Conservation (phyloP, 2,113 vertebrate genomes). For the mouse (Mus musculus) region GRCm39 chr9:37387001-37387500, state of each 20-base stretch:
- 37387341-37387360: background rate
- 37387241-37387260: background rate
- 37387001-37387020: background rate
- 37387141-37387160: background rate
- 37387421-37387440: background rate
- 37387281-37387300: background rate
- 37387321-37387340: slow-evolving; percentile 15
- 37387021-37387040: background rate
- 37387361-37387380: background rate
- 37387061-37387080: background rate
- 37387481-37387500: background rate
- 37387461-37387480: background rate
- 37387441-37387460: background rate
- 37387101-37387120: background rate
- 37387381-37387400: background rate
- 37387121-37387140: background rate
- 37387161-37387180: background rate
- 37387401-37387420: background rate
- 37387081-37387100: background rate
- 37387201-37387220: background rate
- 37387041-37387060: background rate
- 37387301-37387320: background rate
- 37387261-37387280: background rate
- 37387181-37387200: background rate
- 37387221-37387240: background rate